phyloP scores from a whole-genome alignment of 2,888 invertebrate genomes.

The Cryptosula pallasiana region DNA sequence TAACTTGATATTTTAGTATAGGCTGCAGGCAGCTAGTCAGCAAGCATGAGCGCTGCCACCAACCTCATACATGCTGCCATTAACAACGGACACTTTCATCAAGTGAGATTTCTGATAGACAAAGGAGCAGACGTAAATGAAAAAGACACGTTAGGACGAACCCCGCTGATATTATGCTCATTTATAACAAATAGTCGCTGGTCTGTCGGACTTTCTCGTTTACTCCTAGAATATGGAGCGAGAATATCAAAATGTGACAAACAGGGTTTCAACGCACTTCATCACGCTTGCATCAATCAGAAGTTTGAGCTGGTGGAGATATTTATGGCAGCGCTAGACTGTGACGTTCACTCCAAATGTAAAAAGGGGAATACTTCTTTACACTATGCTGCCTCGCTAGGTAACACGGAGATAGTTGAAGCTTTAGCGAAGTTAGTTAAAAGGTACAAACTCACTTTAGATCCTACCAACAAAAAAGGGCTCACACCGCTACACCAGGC shows the following conservation, averaged over 20 bases:
- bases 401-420: conserved; percentile 35
- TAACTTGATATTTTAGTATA: too few species aligned
- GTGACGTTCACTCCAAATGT: conserved; percentile 41
- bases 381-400: conserved; percentile 43
- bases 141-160: conserved; percentile 36
- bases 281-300: conserved; percentile 47
- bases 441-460: conserved; percentile 28
- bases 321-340: conserved; percentile 45
- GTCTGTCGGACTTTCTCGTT: conserved; percentile 45
- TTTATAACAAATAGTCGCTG: conserved; percentile 43
- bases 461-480: conserved; percentile 29
- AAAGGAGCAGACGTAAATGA: conserved; percentile 38
- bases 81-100: conserved; percentile 43
- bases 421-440: conserved; percentile 31
- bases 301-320: conserved; percentile 36
- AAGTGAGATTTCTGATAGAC: conserved; percentile 44
- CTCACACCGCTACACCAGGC: conserved; percentile 31
- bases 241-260: conserved; percentile 36
- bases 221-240: conserved; percentile 47
- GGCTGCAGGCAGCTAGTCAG: too few species aligned
- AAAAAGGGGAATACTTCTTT: conserved; percentile 46
- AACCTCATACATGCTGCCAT: conserved; percentile 35
- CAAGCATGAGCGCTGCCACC: background rate
- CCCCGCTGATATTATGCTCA: conserved; percentile 46
- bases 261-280: conserved; percentile 44